A percentile compares a stretch with the other conserved stretches of the same genome.
Conservation (phyloP, 2,797 vertebrate genomes). For the Eremophila alpestris region DNA sequence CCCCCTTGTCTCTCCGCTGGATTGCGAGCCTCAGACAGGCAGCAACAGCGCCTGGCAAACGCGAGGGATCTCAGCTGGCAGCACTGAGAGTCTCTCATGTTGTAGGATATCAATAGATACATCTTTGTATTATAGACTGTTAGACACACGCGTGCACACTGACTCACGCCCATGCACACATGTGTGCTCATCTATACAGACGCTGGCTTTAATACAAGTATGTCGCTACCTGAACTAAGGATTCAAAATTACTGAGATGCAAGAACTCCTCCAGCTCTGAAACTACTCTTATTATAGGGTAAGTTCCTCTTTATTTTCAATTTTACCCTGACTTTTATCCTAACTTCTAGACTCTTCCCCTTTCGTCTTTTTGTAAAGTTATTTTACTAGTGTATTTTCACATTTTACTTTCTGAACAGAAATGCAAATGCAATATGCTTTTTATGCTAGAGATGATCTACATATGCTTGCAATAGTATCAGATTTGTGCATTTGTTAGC, state of each 20-base stretch:
- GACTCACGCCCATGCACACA: not conserved
- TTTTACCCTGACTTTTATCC: slow-evolving; percentile 2
- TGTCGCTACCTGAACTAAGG: slow-evolving; percentile 77
- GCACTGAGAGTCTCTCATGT: slow-evolving; percentile 73
- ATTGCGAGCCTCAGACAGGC: slow-evolving; percentile 71
- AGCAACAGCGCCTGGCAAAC: slow-evolving; percentile 67
- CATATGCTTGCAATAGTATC: slow-evolving; percentile 40
- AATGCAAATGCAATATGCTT: slow-evolving; percentile 36
- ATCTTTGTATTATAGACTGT: not conserved
- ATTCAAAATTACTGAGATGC: slow-evolving; percentile 72
- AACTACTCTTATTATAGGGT: slow-evolving; percentile 78
- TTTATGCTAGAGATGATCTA: slow-evolving; percentile 4
- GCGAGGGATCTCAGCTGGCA: slow-evolving; percentile 68
- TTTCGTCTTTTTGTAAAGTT: not conserved
- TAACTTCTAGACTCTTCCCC: not conserved
- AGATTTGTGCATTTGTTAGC: slow-evolving; percentile 49
- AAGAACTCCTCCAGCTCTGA: slow-evolving; percentile 61
- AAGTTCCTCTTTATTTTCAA: slow-evolving; percentile 77
- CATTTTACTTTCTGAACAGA: slow-evolving; percentile 43
- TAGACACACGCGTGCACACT: not conserved
- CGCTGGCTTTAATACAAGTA: slow-evolving; percentile 71
- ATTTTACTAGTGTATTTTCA: slow-evolving; percentile 5
- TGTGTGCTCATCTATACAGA: slow-evolving; percentile 63
- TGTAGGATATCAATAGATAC: slow-evolving; percentile 75
- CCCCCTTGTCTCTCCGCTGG: slow-evolving; percentile 40